A percentile compares a stretch with the other conserved stretches of the same genome.
These are phyloP conservation scores for Schrankia costaestrigalis DNA, from an alignment of 2,888 invertebrate species.

Conservation along the genomic window DNA sequence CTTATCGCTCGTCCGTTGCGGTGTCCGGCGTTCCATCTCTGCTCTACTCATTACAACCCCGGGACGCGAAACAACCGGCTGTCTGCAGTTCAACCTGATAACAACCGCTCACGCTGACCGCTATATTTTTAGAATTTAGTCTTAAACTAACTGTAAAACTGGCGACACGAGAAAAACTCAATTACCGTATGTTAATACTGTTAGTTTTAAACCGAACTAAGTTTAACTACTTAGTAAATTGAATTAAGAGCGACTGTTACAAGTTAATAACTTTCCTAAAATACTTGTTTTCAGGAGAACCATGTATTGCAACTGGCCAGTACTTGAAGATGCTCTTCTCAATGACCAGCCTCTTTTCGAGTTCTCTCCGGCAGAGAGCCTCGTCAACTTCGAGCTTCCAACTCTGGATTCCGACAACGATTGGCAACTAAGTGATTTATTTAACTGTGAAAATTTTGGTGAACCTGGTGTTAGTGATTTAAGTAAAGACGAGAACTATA, in stretches of 20 bases:
- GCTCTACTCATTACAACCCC: conserved; percentile 55
- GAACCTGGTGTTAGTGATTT: conserved; percentile 52
- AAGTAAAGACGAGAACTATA: conserved; percentile 52
- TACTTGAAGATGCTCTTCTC: conserved; percentile 59
- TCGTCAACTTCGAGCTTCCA: conserved; percentile 71
- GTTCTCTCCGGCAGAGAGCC: conserved; percentile 69
- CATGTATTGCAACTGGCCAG: conserved; percentile 61
- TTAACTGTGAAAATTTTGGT: conserved; percentile 65
- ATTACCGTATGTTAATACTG: no score
- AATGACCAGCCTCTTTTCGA: conserved; percentile 67
- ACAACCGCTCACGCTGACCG: conserved; percentile 16
- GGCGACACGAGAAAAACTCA: not conserved
- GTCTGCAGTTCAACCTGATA: conserved; percentile 45
- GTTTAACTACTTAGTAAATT: no score
- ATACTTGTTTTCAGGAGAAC: conserved; percentile 46
- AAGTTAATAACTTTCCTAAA: conserved; percentile 2
- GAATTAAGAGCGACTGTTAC: not conserved
- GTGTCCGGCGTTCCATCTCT: conserved; percentile 56
- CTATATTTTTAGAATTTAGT: no score
- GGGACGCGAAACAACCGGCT: conserved; percentile 55
- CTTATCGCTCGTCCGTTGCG: conserved; percentile 69
- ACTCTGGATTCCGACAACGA: conserved; percentile 52
- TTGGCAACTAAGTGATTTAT: conserved; percentile 64
- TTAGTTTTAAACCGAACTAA: no score
- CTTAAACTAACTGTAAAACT: conserved; percentile 2